phyloP scores from a whole-genome alignment of 2,797 vertebrate genomes.

The Kryptopterus vitreolus region DNA sequence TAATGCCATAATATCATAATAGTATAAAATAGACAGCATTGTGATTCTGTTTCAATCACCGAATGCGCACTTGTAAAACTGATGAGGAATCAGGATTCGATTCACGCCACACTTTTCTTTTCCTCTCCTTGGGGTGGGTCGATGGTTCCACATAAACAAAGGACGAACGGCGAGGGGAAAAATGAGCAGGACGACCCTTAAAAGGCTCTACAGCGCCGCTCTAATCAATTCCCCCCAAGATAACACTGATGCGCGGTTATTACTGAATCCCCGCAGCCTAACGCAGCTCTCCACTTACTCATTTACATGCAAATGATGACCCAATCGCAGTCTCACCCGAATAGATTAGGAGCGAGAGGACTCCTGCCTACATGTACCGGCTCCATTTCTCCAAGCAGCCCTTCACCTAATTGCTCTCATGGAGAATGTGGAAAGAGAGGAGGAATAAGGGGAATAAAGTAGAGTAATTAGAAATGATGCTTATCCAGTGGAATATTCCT shows the following conservation, averaged over 20 bases:
- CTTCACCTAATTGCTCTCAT: not conserved
- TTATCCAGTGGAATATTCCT: not conserved
- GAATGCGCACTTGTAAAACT: too few species aligned
- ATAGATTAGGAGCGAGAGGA: slow-evolving; percentile 14
- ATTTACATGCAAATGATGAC: slow-evolving; percentile 94
- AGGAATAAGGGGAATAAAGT: not conserved
- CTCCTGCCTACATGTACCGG: not conserved
- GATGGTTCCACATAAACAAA: not conserved
- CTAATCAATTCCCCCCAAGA: slow-evolving; percentile 91
- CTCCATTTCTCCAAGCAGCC: not conserved
- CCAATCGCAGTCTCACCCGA: slow-evolving; percentile 61
- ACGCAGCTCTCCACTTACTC: slow-evolving; percentile 84
- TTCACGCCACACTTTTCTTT: not conserved
- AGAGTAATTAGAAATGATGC: not conserved
- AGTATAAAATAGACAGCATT: not conserved
- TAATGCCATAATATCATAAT: not conserved
- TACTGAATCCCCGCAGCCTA: slow-evolving; percentile 78
- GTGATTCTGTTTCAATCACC: not conserved
- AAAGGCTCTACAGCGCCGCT: slow-evolving; percentile 82
- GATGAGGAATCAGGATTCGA: slow-evolving; percentile 11
- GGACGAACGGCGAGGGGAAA: not conserved
- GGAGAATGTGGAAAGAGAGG: not conserved
- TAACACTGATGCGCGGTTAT: slow-evolving; percentile 90
- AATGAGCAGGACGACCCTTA: slow-evolving; percentile 56
- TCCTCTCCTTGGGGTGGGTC: slow-evolving; percentile 44